These are phyloP conservation scores for Gila robusta DNA, from an alignment of 2,797 vertebrate genomes.

Conservation along the genomic window DNA sequence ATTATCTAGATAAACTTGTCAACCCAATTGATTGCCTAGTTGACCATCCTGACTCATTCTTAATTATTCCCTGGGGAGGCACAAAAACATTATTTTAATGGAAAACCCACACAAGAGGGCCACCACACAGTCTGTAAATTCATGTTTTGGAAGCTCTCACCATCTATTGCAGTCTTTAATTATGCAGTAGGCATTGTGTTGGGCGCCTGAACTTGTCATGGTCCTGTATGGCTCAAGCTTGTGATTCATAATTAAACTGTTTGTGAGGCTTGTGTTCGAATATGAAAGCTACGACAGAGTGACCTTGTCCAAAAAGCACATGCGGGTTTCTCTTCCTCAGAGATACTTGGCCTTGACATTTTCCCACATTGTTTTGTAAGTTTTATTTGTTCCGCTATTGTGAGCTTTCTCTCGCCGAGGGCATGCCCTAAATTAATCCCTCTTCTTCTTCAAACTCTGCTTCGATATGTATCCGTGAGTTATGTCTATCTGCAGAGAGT, in stretches of 20 bases:
- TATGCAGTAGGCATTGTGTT: constrained; percentile 60
- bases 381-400: constrained; percentile 42
- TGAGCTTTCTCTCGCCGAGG: constrained; percentile 25
- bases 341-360: constrained; percentile 59
- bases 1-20: neutral
- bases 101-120: constrained; percentile 11
- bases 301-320: constrained; percentile 62
- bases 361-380: constrained; percentile 50
- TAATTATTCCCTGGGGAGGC: constrained; percentile 34
- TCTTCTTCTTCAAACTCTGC: constrained; percentile 33
- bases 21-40: neutral
- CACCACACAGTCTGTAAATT: constrained; percentile 38
- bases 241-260: constrained; percentile 67
- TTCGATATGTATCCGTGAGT: constrained; percentile 41
- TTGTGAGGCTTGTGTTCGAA: constrained; percentile 59
- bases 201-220: constrained; percentile 53
- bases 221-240: constrained; percentile 59
- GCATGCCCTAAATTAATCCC: constrained; percentile 45
- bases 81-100: constrained; percentile 51
- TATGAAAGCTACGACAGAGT: constrained; percentile 63
- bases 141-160: constrained; percentile 41
- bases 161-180: constrained; percentile 59
- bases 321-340: constrained; percentile 50
- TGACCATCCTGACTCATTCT: neutral
- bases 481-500: constrained; percentile 53